A percentile compares a stretch with the other conserved stretches of the same genome.
These are phyloP conservation scores for Hepsetus odoe DNA, from an alignment of 2,113 vertebrate species.

Conservation along the genomic window DNA sequence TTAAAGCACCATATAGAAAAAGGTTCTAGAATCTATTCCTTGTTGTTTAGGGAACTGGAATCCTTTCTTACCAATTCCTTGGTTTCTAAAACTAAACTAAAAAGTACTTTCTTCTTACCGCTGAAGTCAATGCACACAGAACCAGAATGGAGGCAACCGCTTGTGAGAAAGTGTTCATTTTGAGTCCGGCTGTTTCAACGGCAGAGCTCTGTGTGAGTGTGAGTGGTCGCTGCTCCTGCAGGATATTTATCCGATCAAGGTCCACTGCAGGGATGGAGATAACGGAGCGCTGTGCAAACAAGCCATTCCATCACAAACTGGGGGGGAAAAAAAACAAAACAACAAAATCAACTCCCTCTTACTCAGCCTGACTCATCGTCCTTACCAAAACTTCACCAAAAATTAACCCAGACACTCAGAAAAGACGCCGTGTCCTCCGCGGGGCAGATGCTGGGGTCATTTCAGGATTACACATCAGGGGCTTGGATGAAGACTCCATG, in stretches of 20 bases:
- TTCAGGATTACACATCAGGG: too few relatives aligned
- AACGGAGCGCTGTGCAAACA: conserved; percentile 63
- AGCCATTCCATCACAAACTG: conserved; percentile 43
- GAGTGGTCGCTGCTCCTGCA: conserved; percentile 33
- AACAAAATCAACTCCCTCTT: background rate
- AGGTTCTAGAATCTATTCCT: too few relatives aligned
- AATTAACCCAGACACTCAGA: conserved; percentile 6
- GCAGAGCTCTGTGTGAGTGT: conserved; percentile 54
- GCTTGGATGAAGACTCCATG: too few relatives aligned
- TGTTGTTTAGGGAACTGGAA: too few relatives aligned
- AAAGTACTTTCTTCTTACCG: conserved; percentile 70
- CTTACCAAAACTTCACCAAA: conserved; percentile 1
- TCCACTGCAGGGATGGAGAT: conserved; percentile 64
- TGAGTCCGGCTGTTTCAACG: conserved; percentile 42
- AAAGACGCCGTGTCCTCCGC: background rate
- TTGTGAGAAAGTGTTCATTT: conserved; percentile 63
- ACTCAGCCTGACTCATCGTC: conserved; percentile 41
- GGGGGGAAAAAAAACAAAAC: background rate
- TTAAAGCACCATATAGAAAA: too few relatives aligned
- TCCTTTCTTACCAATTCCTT: too few relatives aligned
- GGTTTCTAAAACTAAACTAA: too few relatives aligned
- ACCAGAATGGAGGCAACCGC: conserved; percentile 60
- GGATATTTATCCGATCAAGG: conserved; percentile 77
- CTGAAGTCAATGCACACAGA: conserved; percentile 65
- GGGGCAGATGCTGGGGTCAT: background rate